A percentile compares a stretch with the other conserved stretches of the same genome.
phyloP scores from a whole-genome alignment of 2,797 vertebrate species.

The Rallus crepitans region DNA sequence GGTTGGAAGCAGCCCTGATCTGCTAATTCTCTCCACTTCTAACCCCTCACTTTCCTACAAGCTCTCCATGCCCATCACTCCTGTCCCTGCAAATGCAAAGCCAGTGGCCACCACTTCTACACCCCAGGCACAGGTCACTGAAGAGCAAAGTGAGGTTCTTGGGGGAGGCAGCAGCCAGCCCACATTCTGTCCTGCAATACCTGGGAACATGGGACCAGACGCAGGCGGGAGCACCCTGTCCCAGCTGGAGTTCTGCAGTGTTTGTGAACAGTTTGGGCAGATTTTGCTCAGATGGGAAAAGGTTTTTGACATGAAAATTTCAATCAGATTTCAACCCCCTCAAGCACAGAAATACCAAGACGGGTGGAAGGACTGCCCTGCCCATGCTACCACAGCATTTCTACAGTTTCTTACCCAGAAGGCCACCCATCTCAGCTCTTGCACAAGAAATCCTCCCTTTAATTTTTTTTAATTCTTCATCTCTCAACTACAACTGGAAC shows the following conservation, averaged over 20 bases:
- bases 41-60: background rate
- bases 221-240: background rate
- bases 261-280: background rate
- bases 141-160: background rate
- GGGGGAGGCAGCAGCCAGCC: fast-evolving
- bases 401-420: background rate
- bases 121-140: background rate
- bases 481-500: background rate
- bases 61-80: background rate
- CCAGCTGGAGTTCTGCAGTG: background rate
- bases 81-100: background rate
- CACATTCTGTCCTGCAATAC: fast-evolving
- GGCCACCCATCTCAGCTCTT: background rate
- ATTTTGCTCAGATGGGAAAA: background rate
- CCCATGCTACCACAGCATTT: background rate
- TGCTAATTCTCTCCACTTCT: background rate
- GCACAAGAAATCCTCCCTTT: background rate
- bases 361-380: background rate
- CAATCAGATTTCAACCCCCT: background rate
- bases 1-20: background rate
- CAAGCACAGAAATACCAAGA: background rate
- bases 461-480: background rate
- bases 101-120: background rate
- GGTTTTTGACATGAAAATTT: background rate
- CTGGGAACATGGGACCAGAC: background rate